A percentile compares a stretch with the other conserved stretches of the same genome.
Conservation (phyloP, 2,888 invertebrate genomes). For the Furcula furcula region DNA sequence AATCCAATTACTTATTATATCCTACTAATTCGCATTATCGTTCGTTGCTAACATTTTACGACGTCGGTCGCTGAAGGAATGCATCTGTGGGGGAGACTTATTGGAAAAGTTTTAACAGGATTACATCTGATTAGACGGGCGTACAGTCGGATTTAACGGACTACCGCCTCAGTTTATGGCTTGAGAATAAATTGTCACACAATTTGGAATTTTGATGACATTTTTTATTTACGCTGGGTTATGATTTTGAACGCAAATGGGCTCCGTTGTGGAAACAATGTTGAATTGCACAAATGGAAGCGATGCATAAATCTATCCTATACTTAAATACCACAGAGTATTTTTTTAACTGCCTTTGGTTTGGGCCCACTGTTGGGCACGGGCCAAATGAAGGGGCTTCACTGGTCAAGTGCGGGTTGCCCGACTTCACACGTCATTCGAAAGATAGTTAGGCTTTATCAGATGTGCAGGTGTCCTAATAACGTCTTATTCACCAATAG, state of each 20-base stretch:
- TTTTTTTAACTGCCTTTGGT: no score
- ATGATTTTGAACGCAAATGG: conserved; percentile 11
- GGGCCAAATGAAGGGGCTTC: no score
- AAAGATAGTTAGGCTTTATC: no score
- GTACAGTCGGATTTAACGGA: conserved; percentile 29
- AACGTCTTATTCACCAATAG: no score
- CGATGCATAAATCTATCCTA: no score
- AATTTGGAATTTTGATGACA: conserved; percentile 41
- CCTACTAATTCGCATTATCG: conserved; percentile 4
- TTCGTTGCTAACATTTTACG: conserved; percentile 27
- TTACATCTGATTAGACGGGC: conserved; percentile 64
- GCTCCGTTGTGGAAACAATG: no score
- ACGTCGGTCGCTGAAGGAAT: conserved; percentile 44
- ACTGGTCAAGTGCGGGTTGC: no score
- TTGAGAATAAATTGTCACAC: conserved; percentile 56
- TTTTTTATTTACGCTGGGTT: conserved; percentile 31
- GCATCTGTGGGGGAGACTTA: conserved; percentile 57
- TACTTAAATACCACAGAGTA: no score
- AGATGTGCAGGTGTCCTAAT: no score
- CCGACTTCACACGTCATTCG: no score
- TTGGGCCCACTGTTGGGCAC: no score
- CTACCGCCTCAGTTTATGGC: conserved; percentile 45
- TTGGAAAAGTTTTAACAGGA: conserved; percentile 80
- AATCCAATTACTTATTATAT: conserved; percentile 1
- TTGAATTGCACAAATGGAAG: no score